Evolutionary conservation across 2,797 vertebrate species (phyloP).

Genomic region (Melanotaenia parkinsoni): DNA sequence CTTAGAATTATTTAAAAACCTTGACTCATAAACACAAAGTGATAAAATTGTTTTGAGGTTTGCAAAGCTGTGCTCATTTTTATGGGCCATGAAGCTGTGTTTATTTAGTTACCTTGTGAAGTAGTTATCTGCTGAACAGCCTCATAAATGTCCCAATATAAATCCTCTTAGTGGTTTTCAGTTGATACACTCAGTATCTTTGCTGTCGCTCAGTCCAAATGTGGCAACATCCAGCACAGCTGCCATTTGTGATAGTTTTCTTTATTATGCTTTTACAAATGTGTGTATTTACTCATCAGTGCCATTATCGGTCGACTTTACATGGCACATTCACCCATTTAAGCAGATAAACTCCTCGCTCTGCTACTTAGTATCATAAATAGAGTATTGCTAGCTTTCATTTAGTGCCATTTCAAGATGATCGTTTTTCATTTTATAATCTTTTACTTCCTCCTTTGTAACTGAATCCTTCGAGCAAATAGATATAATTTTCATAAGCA

Average conservation of each 20-base stretch:
- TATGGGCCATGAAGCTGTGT: conserved; percentile 3
- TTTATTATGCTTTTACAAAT: background rate
- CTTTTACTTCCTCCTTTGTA: conserved; percentile 12
- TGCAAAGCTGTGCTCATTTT: background rate
- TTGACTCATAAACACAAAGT: conserved; percentile 1
- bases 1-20: background rate
- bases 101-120: conserved; percentile 17
- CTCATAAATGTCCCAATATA: conserved; percentile 11
- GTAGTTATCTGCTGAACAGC: conserved; percentile 4
- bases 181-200: background rate
- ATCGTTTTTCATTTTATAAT: background rate
- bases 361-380: background rate
- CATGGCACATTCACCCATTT: background rate
- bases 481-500: conserved; percentile 23
- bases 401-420: conserved; percentile 9
- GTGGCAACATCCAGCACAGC: conserved; percentile 6
- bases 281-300: background rate
- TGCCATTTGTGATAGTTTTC: background rate
- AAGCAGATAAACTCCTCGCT: background rate
- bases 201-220: background rate
- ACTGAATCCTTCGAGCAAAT: background rate
- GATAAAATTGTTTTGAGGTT: background rate
- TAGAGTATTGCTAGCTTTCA: background rate
- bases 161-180: conserved; percentile 7
- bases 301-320: background rate